Conservation (phyloP, 64 coral and sea anemone genomes). For the Porites lutea region DNA sequence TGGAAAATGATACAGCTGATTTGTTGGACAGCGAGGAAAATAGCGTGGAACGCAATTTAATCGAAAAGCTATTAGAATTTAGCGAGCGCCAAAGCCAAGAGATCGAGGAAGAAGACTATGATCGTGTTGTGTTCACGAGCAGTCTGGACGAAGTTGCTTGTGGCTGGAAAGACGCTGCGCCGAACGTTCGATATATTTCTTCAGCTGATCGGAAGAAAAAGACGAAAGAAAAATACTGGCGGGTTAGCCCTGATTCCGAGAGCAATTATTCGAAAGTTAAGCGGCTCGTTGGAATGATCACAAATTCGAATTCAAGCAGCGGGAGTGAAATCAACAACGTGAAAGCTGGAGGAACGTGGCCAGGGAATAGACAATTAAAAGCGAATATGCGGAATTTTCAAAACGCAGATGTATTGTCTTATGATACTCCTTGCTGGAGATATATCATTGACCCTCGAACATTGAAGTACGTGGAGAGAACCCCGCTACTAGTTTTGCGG, state of each 20-base stretch:
- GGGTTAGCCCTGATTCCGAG: conserved; percentile 65
- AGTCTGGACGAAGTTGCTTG: conserved; percentile 80
- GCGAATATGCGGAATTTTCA: conserved; percentile 79
- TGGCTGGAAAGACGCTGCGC: conserved; percentile 77
- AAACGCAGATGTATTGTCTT: conserved; percentile 92
- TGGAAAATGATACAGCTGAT: neutral
- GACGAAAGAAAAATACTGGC: conserved; percentile 75
- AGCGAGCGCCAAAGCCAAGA: conserved; percentile 10
- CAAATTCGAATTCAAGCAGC: conserved; percentile 77
- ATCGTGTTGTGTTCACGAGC: conserved; percentile 61
- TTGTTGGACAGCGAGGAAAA: neutral
- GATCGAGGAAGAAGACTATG: conserved; percentile 68
- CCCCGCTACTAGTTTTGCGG: conserved; percentile 70
- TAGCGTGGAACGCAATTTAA: neutral
- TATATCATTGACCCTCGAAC: conserved; percentile 89
- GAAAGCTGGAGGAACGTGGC: neutral
- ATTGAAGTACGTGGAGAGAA: conserved; percentile 82
- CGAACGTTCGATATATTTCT: conserved; percentile 78
- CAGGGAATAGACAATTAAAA: conserved; percentile 26
- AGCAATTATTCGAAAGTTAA: conserved; percentile 82
- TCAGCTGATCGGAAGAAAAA: conserved; percentile 76
- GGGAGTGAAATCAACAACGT: conserved; percentile 25
- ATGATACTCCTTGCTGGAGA: conserved; percentile 94
- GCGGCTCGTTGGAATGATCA: conserved; percentile 84
- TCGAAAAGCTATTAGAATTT: conserved; percentile 30